These are phyloP conservation scores for Umimayanthus chanpuru DNA, from an alignment of 92 coral and sea anemone species.

Conservation along the genomic window DNA sequence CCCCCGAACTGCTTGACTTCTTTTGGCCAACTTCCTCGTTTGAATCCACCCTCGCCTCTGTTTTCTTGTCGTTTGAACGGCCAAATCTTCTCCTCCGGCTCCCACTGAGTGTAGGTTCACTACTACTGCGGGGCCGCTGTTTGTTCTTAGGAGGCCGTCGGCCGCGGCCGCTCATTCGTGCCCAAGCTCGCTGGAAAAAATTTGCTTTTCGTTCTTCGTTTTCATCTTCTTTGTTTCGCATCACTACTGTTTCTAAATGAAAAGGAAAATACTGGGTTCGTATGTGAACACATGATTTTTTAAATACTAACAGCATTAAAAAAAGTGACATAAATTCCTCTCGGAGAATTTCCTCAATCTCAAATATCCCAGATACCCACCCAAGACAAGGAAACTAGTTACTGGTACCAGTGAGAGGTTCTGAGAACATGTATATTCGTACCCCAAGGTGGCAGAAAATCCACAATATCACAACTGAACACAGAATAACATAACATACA, in stretches of 20 bases:
- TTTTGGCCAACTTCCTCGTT: background rate
- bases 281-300: too few relatives aligned
- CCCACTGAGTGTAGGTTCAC: constrained; percentile 34
- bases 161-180: constrained; percentile 30
- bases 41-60: background rate
- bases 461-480: too few relatives aligned
- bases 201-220: constrained; percentile 12
- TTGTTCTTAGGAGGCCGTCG: background rate
- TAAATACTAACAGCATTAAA: too few relatives aligned
- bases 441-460: too few relatives aligned
- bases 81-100: background rate
- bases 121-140: constrained; percentile 23
- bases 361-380: too few relatives aligned
- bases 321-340: too few relatives aligned
- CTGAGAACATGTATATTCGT: too few relatives aligned
- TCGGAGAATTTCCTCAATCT: too few relatives aligned
- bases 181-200: constrained; percentile 39
- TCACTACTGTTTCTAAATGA: constrained; percentile 30
- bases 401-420: too few relatives aligned
- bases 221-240: constrained; percentile 38
- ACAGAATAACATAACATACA: too few relatives aligned
- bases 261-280: background rate
- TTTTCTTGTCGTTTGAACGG: constrained; percentile 11
- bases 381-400: too few relatives aligned
- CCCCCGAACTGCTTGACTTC: background rate